A percentile compares a stretch with the other conserved stretches of the same genome.
Conservation (phyloP, 2,888 invertebrate genomes). For the Pseudolycoriella hygida region DNA sequence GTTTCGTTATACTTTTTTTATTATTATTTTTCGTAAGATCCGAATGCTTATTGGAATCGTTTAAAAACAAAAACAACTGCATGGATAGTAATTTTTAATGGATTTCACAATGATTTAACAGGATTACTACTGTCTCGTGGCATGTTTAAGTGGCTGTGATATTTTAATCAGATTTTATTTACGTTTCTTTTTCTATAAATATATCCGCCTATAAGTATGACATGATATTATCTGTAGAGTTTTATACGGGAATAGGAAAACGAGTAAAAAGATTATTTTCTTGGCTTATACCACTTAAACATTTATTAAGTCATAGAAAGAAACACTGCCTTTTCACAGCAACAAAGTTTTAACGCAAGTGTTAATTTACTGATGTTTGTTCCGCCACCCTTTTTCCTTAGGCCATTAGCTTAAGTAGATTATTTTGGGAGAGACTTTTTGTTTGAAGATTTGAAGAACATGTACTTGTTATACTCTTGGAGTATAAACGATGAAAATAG, state of each 20-base stretch:
- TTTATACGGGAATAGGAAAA: no score
- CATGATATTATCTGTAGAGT: no score
- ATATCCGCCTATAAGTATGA: no score
- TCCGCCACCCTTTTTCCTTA: not conserved
- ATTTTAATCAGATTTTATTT: not conserved
- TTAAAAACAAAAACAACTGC: not conserved
- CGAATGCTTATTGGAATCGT: no score
- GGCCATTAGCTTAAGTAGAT: slow-evolving; percentile 1
- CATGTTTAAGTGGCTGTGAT: slow-evolving; percentile 1
- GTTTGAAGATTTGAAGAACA: no score
- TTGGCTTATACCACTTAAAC: not conserved
- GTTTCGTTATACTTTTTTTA: no score
- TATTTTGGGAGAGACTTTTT: not conserved
- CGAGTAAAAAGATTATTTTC: not conserved
- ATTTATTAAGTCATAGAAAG: not conserved
- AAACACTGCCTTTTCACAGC: not conserved
- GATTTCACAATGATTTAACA: slow-evolving; percentile 1
- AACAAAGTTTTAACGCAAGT: no score
- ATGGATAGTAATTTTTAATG: not conserved
- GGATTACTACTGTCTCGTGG: slow-evolving; percentile 1
- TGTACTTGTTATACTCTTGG: no score
- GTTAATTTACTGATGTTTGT: not conserved
- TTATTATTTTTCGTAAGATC: no score
- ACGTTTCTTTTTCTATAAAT: not conserved
- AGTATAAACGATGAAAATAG: no score